Conservation (phyloP, 2,797 vertebrate species). For the Pseudochirops cupreus region DNA sequence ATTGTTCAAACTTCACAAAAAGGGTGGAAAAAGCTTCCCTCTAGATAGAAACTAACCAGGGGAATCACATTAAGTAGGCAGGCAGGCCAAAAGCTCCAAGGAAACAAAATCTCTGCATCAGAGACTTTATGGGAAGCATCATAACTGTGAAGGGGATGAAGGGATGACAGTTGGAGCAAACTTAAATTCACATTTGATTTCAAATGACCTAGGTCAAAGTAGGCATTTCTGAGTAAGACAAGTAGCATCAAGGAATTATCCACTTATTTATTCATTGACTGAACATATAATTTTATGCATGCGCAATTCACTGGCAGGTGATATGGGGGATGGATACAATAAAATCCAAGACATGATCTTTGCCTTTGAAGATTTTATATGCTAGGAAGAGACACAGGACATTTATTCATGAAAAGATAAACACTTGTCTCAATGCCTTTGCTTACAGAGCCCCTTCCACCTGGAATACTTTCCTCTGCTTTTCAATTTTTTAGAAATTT, state of each 20-base stretch:
- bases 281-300: not conserved
- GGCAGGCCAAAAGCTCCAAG: not conserved
- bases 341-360: not conserved
- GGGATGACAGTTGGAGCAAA: constrained; percentile 15
- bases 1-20: constrained; percentile 42
- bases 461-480: not conserved
- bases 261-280: constrained; percentile 21
- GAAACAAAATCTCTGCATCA: constrained; percentile 21
- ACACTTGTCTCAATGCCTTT: not conserved
- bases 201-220: constrained; percentile 31
- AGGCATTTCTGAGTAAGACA: not conserved
- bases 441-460: not conserved
- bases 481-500: not conserved
- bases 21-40: constrained; percentile 19
- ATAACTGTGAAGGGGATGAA: not conserved
- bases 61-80: constrained; percentile 1
- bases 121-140: not conserved
- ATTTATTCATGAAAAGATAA: not conserved
- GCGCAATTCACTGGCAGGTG: not conserved
- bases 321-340: not conserved
- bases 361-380: not conserved
- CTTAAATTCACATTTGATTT: constrained; percentile 23
- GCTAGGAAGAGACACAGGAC: not conserved
- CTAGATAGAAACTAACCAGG: not conserved
- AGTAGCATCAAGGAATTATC: not conserved